Base-by-base conservation (phyloP, 2,113 vertebrate species). In the Chamaea fasciata region DNA sequence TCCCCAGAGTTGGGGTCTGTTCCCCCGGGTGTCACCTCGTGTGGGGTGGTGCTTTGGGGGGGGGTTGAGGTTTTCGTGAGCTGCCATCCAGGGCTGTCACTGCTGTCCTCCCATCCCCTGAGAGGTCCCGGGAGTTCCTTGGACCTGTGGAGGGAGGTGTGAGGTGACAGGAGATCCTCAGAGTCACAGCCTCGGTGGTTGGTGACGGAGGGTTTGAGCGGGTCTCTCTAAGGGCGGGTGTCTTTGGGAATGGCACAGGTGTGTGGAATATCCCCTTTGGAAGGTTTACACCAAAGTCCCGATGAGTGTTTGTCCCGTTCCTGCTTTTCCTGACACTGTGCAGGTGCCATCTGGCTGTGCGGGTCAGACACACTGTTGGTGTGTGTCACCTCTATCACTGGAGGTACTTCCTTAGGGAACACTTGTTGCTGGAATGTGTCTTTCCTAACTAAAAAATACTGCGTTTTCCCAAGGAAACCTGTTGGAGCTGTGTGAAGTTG, bases 271-370 rank as follows among this genome's bases (percentile, higher is more conserved):
- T 18, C 28, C 41, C 31, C 1, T 0, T 18, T 4, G 65, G 31
- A 69, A 24, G 5, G 0, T 3, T 15, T 7, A 7, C 19, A 6
- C 0, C 0, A 2, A 39, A 74, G 15, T 13, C 16, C 0, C 0
- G 0, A 5, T 11, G 15, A 26, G 26, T 0, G 1, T 39, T 35
- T 57, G 15, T 33, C 24, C 42, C 0, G 0, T 67, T 57, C 22
- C 39, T 11, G 1, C 69, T 49, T 53, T 21, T 49, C 26, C 59
- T 37, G 5, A 1, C 26, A 0, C 13, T 0, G 1, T 3, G 9
- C 0, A 2, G 35, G 37, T n/a, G 41, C 0, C 2, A 8, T 9
- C 22, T 6, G 30, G 7, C 37, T 2, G 20, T 7, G 57, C 5
- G 4, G 55, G n/a, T 7, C 28, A 1, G n/a, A 8, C 28, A 1